These are phyloP conservation scores for Nyctereutes procyonoides DNA, from an alignment of 2,113 vertebrate genomes.

Conservation along the genomic window DNA sequence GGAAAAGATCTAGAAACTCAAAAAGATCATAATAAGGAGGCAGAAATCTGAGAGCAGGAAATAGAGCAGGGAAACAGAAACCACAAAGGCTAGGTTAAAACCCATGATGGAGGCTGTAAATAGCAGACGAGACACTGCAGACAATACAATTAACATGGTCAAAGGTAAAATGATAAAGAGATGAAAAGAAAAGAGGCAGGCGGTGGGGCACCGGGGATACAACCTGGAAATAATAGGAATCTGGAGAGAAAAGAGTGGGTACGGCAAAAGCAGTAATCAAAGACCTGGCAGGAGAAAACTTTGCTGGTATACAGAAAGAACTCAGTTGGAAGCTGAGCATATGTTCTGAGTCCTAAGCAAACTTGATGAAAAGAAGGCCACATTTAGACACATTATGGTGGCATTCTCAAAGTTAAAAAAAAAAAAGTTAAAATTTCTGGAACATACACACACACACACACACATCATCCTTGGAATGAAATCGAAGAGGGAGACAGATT, in stretches of 20 bases:
- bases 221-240: neutral
- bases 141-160: neutral
- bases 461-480: neutral
- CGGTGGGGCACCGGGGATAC: neutral
- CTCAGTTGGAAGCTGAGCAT: neutral
- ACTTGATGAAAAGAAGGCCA: neutral
- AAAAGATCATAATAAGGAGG: neutral
- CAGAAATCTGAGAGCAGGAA: conserved; percentile 47
- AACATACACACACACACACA: neutral
- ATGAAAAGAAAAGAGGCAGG: conserved; percentile 6
- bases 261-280: neutral
- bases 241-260: neutral
- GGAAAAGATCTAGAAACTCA: neutral
- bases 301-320: neutral
- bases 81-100: conserved; percentile 4
- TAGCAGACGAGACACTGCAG: conserved; percentile 14
- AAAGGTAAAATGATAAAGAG: neutral
- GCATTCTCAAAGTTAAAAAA: neutral
- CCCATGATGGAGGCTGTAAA: neutral
- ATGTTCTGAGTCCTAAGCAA: neutral
- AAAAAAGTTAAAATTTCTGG: neutral
- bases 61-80: neutral
- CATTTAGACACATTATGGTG: neutral
- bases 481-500: neutral
- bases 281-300: neutral